Base-by-base conservation (phyloP, 2,888 invertebrate species). In the Drosophila lutescens region DNA sequence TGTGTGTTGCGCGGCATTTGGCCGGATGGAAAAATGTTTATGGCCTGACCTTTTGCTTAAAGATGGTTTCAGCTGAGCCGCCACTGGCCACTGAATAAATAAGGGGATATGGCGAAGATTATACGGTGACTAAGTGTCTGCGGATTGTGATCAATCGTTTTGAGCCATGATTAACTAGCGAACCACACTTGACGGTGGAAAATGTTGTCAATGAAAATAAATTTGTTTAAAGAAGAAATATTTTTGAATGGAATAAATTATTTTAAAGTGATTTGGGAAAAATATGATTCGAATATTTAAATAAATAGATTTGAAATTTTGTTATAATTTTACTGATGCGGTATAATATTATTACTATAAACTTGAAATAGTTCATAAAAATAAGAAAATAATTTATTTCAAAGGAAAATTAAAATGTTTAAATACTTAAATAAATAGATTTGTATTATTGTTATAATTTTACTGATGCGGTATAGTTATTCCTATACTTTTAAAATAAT, bases 41-140 rank as follows among this genome's bases (percentile, higher is more conserved):
- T 74, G 62, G 43, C 30, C 46, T 67, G 77, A 85, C 88, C 88
- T 77, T 74, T 77, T 17, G 56, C 53, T 56, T 63, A 51, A 63
- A 62, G 36, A 54, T 46, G 20, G 26, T 34, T 15, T 40, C 43
- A 34, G 34, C 32, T 47, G 23, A 5, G 65, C 10, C 26, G 65
- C 10, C 30, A 30, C 30, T 54, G 43, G 50, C 44, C 30, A 38
- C 17, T 36, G 70, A 32, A 20, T 44, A 57, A 57, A 43, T 50
- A 54, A 54, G 65, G 44, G n/a, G 46, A 54, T 47, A 40, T 34
- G 12, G 38, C 12, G 36, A 32, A 68, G 65, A 67, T 66, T 66
- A 67, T 23, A 46, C 32, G 46, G 46, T 68, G 65, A 67, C 65
- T 66, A 66, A 67, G 68, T 66, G 55, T 38, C 55, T 40, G 38